Evolutionary conservation across 2,797 vertebrate species (phyloP).

Genomic region (Syngnathus acus): DNA sequence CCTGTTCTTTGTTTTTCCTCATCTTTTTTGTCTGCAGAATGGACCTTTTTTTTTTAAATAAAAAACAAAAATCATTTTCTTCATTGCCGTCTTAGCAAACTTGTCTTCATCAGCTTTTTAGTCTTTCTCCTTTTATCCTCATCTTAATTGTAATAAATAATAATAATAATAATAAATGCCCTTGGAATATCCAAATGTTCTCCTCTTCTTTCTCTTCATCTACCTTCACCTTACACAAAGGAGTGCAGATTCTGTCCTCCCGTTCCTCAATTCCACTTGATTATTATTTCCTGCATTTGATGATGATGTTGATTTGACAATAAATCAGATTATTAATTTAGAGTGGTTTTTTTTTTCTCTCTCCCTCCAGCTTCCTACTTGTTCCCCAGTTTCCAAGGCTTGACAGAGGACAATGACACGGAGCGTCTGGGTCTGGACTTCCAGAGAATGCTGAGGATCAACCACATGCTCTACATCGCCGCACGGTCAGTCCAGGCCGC

Average conservation of each 20-base stretch:
- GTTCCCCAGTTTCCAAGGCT: conserved; percentile 81
- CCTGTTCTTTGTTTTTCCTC: not conserved
- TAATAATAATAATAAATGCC: too few species aligned
- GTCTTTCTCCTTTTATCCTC: not conserved
- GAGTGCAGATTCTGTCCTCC: not conserved
- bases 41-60: not conserved
- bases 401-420: conserved; percentile 80
- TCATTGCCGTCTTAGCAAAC: too few species aligned
- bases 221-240: not conserved
- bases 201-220: too few species aligned
- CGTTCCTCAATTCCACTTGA: not conserved
- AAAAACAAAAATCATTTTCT: too few species aligned
- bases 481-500: conserved; percentile 75
- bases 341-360: not conserved
- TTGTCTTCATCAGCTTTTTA: too few species aligned
- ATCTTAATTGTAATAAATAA: not conserved
- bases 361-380: conserved; percentile 60
- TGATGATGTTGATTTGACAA: not conserved
- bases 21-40: not conserved
- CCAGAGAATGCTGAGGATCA: conserved; percentile 87
- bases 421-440: conserved; percentile 84
- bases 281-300: too few species aligned
- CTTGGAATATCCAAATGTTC: not conserved
- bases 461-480: conserved; percentile 84
- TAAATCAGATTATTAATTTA: not conserved